These are phyloP conservation scores for Atherinosoma microstoma DNA, from an alignment of 2,797 vertebrate genomes.

Conservation along the genomic window DNA sequence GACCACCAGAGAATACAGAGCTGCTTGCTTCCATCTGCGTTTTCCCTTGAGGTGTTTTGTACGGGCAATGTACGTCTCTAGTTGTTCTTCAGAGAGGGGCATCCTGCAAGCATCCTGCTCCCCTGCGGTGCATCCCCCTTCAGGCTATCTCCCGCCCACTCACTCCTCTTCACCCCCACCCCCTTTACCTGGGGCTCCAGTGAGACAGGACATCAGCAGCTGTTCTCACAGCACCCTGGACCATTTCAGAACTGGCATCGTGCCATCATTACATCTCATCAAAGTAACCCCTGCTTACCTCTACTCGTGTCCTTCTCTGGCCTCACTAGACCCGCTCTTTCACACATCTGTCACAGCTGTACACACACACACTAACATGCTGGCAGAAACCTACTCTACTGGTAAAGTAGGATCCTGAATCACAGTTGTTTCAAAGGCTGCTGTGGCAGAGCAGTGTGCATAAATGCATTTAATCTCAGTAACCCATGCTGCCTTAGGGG, in stretches of 20 bases:
- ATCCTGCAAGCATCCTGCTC: constrained; percentile 67
- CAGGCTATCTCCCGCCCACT: constrained; percentile 69
- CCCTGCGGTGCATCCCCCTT: constrained; percentile 68
- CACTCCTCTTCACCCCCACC: constrained; percentile 41
- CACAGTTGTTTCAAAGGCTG: constrained; percentile 54
- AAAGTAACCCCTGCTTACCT: constrained; percentile 62
- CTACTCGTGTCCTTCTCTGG: constrained; percentile 53
- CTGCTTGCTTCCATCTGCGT: constrained; percentile 68
- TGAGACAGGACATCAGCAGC: constrained; percentile 73
- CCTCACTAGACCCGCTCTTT: constrained; percentile 47
- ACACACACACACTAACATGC: constrained; percentile 4
- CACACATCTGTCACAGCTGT: constrained; percentile 61
- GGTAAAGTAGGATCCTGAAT: constrained; percentile 47
- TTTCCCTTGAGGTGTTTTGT: constrained; percentile 65
- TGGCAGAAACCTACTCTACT: constrained; percentile 21
- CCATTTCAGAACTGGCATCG: constrained; percentile 71
- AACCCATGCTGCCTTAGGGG: constrained; percentile 60
- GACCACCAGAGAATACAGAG: constrained; percentile 45
- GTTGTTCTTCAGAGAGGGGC: constrained; percentile 58
- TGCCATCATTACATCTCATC: constrained; percentile 69
- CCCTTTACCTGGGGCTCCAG: constrained; percentile 54
- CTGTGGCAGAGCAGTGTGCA: constrained; percentile 61
- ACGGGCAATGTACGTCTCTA: constrained; percentile 43
- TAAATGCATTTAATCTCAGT: constrained; percentile 72
- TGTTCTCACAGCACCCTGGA: constrained; percentile 68